Evolutionary conservation across 2,113 vertebrate species (phyloP).

Genomic region (Ia io): DNA sequence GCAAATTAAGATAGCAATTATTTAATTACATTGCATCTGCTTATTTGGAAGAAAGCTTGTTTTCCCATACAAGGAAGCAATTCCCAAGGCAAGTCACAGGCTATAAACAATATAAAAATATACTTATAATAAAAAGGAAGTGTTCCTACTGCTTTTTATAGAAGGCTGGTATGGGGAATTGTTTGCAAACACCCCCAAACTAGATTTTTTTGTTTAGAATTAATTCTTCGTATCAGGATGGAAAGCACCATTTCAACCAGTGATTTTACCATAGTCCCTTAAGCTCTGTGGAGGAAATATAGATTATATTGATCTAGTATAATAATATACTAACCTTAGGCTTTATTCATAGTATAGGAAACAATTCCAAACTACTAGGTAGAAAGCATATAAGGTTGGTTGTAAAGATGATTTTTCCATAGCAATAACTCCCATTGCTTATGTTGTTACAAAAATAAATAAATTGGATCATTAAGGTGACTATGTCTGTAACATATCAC

Average conservation of each 20-base stretch:
- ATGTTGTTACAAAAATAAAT: not conserved
- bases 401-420: not conserved
- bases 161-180: not conserved
- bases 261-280: conserved; percentile 1
- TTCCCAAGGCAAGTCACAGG: conserved; percentile 64
- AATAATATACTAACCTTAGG: not conserved
- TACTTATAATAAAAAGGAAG: conserved; percentile 60
- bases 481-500: not conserved
- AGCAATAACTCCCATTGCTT: not conserved
- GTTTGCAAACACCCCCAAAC: conserved; percentile 34
- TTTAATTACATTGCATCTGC: conserved; percentile 53
- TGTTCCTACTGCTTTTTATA: conserved; percentile 9
- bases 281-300: conserved; percentile 26
- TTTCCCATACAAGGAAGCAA: conserved; percentile 60
- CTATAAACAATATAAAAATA: conserved; percentile 63
- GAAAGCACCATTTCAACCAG: conserved; percentile 33
- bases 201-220: conserved; percentile 35
- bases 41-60: conserved; percentile 59
- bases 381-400: not conserved
- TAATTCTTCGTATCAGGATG: conserved; percentile 31
- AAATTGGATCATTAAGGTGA: not conserved
- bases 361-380: not conserved
- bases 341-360: conserved; percentile 41
- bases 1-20: conserved; percentile 56
- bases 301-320: not conserved